Conservation (phyloP, 1,140 invertebrate genomes). For the Drosophila watanabei region DNA sequence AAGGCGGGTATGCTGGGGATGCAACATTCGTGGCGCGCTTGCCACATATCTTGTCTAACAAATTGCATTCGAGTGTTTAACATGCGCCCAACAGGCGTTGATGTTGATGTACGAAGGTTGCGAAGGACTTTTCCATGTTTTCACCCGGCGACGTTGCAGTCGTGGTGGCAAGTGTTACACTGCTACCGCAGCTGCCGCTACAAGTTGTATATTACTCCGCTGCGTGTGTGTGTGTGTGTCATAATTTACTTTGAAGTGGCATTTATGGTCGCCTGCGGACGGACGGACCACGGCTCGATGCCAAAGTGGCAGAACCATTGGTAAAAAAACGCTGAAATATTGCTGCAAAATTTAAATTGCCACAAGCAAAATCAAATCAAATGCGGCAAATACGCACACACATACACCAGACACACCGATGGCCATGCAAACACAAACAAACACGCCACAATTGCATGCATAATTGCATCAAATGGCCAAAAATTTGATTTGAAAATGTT, state of each 20-base stretch:
- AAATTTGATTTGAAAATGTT: constrained; percentile 79
- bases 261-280: constrained; percentile 67
- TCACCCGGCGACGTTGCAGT: constrained; percentile 41
- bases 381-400: constrained; percentile 52
- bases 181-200: constrained; percentile 49
- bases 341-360: constrained; percentile 46
- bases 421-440: constrained; percentile 28
- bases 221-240: constrained; percentile 45
- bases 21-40: constrained; percentile 60
- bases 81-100: constrained; percentile 81
- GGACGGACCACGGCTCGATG: constrained; percentile 3
- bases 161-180: constrained; percentile 49
- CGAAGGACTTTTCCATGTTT: constrained; percentile 83
- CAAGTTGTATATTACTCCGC: constrained; percentile 32
- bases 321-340: constrained; percentile 27
- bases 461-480: constrained; percentile 78
- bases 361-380: constrained; percentile 53
- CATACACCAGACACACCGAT: constrained; percentile 21
- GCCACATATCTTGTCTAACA: constrained; percentile 84
- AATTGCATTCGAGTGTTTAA: constrained; percentile 84
- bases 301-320: constrained; percentile 14
- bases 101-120: constrained; percentile 79
- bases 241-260: constrained; percentile 82
- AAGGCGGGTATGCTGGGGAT: constrained; percentile 12
- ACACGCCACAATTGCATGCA: constrained; percentile 75